phyloP scores from a whole-genome alignment of 2,113 vertebrate species.

The Eclectus roratus region DNA sequence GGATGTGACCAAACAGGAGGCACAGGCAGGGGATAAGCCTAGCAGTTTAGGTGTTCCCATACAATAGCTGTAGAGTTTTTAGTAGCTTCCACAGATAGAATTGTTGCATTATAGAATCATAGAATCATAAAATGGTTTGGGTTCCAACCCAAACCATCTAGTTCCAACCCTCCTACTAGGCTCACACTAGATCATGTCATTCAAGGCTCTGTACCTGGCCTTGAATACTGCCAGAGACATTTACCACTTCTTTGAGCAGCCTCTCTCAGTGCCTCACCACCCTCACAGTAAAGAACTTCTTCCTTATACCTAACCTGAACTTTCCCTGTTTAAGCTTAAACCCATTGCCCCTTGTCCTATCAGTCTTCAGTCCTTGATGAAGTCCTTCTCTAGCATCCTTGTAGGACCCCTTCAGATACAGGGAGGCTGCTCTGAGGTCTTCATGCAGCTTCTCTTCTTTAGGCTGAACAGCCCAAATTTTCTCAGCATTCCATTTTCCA shows the following conservation, averaged over 20 bases:
- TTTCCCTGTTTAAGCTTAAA: neutral
- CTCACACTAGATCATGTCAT: neutral
- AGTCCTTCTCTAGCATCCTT: neutral
- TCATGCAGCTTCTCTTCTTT: neutral
- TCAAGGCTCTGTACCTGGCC: neutral
- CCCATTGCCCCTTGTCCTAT: neutral
- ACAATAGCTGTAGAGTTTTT: neutral
- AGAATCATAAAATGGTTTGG: too few species aligned
- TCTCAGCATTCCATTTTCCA: neutral
- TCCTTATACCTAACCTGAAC: neutral
- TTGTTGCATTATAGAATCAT: neutral
- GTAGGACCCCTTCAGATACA: neutral
- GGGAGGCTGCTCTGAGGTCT: neutral
- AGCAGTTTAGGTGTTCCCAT: neutral
- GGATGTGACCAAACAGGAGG: neutral
- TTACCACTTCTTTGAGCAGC: neutral
- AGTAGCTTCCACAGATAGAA: neutral
- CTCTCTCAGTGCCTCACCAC: neutral
- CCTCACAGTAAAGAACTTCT: neutral
- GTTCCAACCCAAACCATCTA: neutral
- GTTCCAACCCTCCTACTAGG: neutral
- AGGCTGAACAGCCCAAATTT: neutral
- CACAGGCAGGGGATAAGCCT: neutral
- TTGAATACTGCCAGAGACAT: neutral
- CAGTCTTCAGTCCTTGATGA: neutral